phyloP scores from a whole-genome alignment of 2,113 vertebrate species.

The Tachysurus vachellii region DNA sequence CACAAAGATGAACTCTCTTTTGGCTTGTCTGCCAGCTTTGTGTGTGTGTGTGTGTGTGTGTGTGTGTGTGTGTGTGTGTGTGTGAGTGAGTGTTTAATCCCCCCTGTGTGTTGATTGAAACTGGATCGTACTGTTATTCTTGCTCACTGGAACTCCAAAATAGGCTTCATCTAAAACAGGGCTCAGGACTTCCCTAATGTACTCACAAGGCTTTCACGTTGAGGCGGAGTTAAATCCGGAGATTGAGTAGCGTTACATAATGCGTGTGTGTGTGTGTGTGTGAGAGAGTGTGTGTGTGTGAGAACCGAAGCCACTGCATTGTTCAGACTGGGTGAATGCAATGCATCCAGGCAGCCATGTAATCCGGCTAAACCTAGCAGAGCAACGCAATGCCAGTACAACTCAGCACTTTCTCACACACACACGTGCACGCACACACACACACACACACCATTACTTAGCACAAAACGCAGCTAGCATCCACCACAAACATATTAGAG shows the following conservation, averaged over 20 bases:
- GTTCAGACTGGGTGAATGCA: slow-evolving; percentile 42
- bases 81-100: background rate
- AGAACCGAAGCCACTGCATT: slow-evolving; percentile 53
- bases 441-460: background rate
- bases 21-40: background rate
- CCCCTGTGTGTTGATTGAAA: background rate
- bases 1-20: background rate
- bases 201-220: background rate
- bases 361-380: slow-evolving; percentile 58
- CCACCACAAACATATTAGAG: slow-evolving; percentile 50
- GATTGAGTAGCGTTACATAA: background rate
- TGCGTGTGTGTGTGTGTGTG: slow-evolving; percentile 11
- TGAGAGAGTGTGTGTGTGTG: slow-evolving; percentile 16
- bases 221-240: background rate
- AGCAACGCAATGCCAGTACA: slow-evolving; percentile 55
- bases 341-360: slow-evolving; percentile 75
- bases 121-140: background rate
- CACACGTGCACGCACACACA: background rate
- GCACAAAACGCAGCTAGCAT: background rate
- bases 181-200: background rate
- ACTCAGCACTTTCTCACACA: slow-evolving; percentile 45
- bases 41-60: too few relatives aligned
- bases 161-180: background rate
- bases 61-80: too few relatives aligned
- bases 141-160: slow-evolving; percentile 7